These are phyloP conservation scores for Chloroceryle inda DNA, from an alignment of 2,797 vertebrate genomes.

Conservation along the genomic window DNA sequence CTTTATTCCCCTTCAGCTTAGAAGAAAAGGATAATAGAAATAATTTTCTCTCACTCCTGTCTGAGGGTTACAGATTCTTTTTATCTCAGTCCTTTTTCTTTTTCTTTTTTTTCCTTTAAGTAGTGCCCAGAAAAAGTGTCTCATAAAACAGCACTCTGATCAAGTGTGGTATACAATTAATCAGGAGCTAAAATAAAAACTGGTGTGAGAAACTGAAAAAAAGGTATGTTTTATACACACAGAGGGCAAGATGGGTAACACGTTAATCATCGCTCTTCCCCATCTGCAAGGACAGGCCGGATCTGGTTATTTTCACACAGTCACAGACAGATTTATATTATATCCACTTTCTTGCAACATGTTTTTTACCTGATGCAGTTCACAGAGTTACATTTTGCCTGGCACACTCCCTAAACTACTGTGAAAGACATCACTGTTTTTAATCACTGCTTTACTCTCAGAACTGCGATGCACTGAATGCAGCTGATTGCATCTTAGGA, in stretches of 20 bases:
- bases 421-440: conserved; percentile 74
- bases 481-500: conserved; percentile 70
- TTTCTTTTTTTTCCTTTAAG: not conserved
- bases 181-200: conserved; percentile 50
- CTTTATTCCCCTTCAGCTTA: not conserved
- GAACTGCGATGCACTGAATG: conserved; percentile 59
- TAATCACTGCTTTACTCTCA: conserved; percentile 72
- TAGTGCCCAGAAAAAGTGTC: not conserved
- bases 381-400: conserved; percentile 68
- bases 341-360: conserved; percentile 17
- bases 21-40: not conserved
- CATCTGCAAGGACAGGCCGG: conserved; percentile 39
- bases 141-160: conserved; percentile 30
- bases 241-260: conserved; percentile 49
- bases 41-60: conserved; percentile 19
- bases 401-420: conserved; percentile 43
- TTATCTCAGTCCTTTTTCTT: not conserved
- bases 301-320: conserved; percentile 26
- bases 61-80: conserved; percentile 34
- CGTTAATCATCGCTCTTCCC: not conserved
- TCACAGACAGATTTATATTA: not conserved
- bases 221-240: conserved; percentile 24
- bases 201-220: conserved; percentile 32
- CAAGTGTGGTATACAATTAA: conserved; percentile 29
- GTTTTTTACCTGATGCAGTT: conserved; percentile 70